Conservation (phyloP, 2,797 vertebrate genomes). For the Rousettus madagascariensis region DNA sequence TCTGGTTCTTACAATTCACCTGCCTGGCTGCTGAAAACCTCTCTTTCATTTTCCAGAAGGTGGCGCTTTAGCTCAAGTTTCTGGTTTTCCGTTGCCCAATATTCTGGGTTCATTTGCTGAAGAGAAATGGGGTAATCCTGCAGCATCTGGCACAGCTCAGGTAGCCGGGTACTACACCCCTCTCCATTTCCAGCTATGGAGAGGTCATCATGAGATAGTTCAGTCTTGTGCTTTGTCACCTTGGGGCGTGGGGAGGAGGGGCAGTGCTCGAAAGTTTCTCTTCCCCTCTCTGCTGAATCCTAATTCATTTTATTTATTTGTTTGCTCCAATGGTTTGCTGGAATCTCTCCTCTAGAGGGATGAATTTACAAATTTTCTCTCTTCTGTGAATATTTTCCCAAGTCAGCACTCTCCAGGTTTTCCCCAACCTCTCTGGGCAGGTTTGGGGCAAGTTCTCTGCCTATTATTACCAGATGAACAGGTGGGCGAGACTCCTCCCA, state of each 20-base stretch:
- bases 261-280: background rate
- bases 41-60: background rate
- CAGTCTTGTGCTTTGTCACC: background rate
- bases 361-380: background rate
- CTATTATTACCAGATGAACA: background rate
- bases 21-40: background rate
- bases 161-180: background rate
- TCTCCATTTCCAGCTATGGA: background rate
- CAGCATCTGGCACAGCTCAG: background rate
- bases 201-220: background rate
- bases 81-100: background rate
- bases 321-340: background rate
- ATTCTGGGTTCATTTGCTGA: background rate
- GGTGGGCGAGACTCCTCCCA: background rate
- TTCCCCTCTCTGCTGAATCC: background rate
- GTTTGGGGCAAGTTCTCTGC: background rate
- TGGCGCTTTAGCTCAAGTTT: background rate
- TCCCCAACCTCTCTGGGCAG: background rate
- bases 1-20: background rate
- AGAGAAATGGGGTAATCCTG: background rate
- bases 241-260: background rate
- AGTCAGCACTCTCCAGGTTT: background rate
- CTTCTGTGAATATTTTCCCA: background rate
- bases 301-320: background rate
- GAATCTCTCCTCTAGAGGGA: too few relatives aligned